These are phyloP conservation scores for Phyllotis vaccarum DNA, from an alignment of 2,797 vertebrate genomes.

Conservation along the genomic window DNA sequence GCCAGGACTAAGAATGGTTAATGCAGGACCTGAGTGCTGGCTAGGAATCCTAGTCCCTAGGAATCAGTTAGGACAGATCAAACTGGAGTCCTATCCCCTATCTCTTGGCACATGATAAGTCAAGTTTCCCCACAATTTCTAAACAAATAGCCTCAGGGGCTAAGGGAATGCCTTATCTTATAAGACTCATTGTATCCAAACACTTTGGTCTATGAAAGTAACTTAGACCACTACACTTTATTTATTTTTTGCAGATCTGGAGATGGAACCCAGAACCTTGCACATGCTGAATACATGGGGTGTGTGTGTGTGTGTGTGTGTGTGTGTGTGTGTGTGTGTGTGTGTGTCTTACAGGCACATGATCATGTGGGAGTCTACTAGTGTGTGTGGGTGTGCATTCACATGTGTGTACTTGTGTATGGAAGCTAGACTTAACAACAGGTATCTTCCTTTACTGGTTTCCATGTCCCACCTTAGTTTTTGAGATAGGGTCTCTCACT, in stretches of 20 bases:
- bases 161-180: not conserved
- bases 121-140: not conserved
- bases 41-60: slow-evolving; percentile 55
- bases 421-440: not conserved
- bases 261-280: not conserved
- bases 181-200: not conserved
- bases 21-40: slow-evolving; percentile 64
- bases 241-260: not conserved
- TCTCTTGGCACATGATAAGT: not conserved
- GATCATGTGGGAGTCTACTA: not conserved
- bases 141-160: not conserved
- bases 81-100: not conserved
- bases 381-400: not conserved
- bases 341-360: not conserved
- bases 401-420: not conserved
- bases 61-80: not conserved
- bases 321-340: not conserved
- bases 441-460: not conserved
- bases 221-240: not conserved
- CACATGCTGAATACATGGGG: not conserved
- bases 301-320: not conserved
- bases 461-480: not conserved
- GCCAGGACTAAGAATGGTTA: slow-evolving; percentile 69
- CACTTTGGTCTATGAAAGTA: not conserved
- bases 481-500: not conserved